Evolutionary conservation across 1,140 invertebrate genomes (phyloP), one percentile per base, ranked within the genome.

Genomic region (Lordiphosa stackelbergi): DNA sequence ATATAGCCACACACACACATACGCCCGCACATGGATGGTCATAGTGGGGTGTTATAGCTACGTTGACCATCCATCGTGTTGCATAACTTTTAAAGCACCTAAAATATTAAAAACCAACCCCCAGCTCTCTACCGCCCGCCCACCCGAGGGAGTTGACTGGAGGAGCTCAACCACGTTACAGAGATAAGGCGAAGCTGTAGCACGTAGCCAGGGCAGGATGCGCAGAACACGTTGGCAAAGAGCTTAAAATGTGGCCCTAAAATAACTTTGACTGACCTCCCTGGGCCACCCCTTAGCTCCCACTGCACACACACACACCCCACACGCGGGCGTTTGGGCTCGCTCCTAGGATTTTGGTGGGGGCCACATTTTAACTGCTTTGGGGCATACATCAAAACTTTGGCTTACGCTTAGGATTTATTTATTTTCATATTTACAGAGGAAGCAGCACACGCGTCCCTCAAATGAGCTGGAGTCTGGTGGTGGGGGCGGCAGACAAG

Each of bases 301-400:
- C 53, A 53, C 56, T 38, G 51, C 28, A 53, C 40, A 19, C 19
- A 19, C 19, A 19, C 19, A 55, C 19, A 43, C 55, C n/a, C n/a
- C n/a, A 53, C 63, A 60, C 46, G 59, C 58, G n/a, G n/a, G n/a
- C n/a, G 36, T 52, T 49, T 34, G 16, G 13, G 34, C 48, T 69
- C 28, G 59, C 62, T 72, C 71, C 75, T 81, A 81, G 75, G 75
- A 81, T 83, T 81, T 83, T 62, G 66, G 71, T 68, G 24, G 54
- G 54, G 48, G 68, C 72, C 57, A 62, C 69, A 65, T 73, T 83
- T 83, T 77, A 83, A 73, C 77, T 83, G 77, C 77, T 83, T 31
- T 77, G 72, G 78, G 77, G 77, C 78, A 77, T 83, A 77, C 77
- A 83, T 83, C 77, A 83, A 83, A 83, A 83, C 77, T 83, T 83